Evolutionary conservation across 2,113 vertebrate genomes (phyloP), one percentile per base, ranked within the genome.

Genomic region (Narcine bancroftii): DNA sequence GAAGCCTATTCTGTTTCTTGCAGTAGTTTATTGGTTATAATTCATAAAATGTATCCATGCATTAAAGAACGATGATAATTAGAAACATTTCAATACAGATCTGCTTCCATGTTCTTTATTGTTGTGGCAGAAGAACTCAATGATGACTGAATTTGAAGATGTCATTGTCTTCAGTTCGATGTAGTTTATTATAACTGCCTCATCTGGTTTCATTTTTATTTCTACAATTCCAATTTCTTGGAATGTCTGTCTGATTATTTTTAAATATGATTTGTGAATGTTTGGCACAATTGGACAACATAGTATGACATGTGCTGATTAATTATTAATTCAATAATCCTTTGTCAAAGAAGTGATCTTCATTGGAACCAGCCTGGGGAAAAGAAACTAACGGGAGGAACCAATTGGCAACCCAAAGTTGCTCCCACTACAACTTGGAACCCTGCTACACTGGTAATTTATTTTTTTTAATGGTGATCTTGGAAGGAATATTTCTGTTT

Each of bases 351-450:
- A 94, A 99, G 98, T 96, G 98, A 99, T 95, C 97, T 99, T 93
- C 97, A 98, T 94, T 99, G 98, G 98, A 98, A 96, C 96, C 98
- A 99, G 93, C 98, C 98, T 85, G 97, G 98, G 93, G 98, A 99
- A 94, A 99, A 97, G 96, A 99, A 96, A 93, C 94, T 99, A 93
- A 99, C 98, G 6, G 98, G 98, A 93, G 98, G 98, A 94, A 98
- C 94, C 94, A 99, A 98, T 94, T 99, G 98, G 98, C 98, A 98
- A 93, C 98, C 98, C 94, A 99, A 98, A 95, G 96, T 96, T n/a
- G 98, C 97, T 72, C 98, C 98, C 3, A 97, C 97, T 81, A 98
- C 98, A 92, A 98, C 98, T 1, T 99, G 98, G 98, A 99, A 97
- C 15, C 97, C 98, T 93, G 96, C 97, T 0, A 99, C 98, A 0